These are phyloP conservation scores for Diplodus sargus DNA, from an alignment of 2,797 vertebrate species.

Conservation along the genomic window DNA sequence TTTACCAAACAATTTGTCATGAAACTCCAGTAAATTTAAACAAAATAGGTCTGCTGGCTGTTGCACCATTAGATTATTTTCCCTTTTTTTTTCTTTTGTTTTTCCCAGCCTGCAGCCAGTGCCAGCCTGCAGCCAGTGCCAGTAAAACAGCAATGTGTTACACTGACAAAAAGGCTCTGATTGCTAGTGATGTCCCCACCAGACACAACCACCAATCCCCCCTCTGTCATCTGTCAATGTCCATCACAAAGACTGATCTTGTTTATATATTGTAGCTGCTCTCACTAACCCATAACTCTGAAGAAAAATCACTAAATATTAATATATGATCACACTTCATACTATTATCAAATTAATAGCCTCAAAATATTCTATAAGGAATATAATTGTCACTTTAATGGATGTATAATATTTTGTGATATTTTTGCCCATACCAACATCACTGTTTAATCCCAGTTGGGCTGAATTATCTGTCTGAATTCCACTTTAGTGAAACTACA, in stretches of 20 bases:
- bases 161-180: slow-evolving; percentile 66
- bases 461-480: slow-evolving; percentile 24
- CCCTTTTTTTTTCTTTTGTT: not conserved
- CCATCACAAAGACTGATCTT: slow-evolving; percentile 69
- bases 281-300: slow-evolving; percentile 23
- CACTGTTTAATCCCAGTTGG: not conserved
- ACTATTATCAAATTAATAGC: not conserved
- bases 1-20: slow-evolving; percentile 28
- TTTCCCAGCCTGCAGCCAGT: slow-evolving; percentile 10
- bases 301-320: slow-evolving; percentile 13
- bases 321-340: not conserved
- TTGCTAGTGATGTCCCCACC: slow-evolving; percentile 74
- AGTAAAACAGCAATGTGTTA: slow-evolving; percentile 37
- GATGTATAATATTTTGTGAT: not conserved
- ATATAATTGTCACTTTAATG: not conserved
- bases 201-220: slow-evolving; percentile 56
- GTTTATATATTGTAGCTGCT: slow-evolving; percentile 56
- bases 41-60: not conserved
- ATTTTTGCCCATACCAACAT: not conserved
- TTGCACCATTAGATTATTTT: slow-evolving; percentile 2
- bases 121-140: slow-evolving; percentile 20
- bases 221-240: slow-evolving; percentile 55
- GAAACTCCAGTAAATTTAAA: slow-evolving; percentile 6
- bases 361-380: not conserved
- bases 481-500: not conserved